phyloP scores from a whole-genome alignment of 2,113 vertebrate genomes.

The Syngnathus typhle region DNA sequence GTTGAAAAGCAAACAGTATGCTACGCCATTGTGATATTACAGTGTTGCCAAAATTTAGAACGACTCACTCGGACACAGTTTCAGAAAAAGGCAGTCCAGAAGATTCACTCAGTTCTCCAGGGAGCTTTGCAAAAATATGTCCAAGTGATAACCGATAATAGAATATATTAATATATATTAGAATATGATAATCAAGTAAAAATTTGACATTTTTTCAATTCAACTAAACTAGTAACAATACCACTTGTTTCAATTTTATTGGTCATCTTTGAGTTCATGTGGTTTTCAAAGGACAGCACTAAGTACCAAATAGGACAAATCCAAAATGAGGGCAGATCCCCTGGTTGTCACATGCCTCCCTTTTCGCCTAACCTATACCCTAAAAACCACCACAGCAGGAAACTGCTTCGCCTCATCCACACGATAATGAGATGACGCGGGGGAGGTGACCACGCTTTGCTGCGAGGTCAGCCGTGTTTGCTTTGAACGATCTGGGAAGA shows the following conservation, averaged over 20 bases:
- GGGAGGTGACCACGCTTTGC: conserved; percentile 28
- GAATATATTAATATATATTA: too few relatives aligned
- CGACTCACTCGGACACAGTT: not conserved
- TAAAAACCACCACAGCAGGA: conserved; percentile 23
- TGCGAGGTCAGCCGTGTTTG: conserved; percentile 40
- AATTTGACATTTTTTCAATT: not conserved
- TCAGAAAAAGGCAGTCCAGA: too few relatives aligned
- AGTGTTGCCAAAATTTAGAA: not conserved
- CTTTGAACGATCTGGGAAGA: conserved; percentile 3
- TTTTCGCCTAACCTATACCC: conserved; percentile 2
- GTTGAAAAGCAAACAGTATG: not conserved
- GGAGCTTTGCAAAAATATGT: not conserved
- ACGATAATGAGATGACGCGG: conserved; percentile 23
- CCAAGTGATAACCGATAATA: not conserved
- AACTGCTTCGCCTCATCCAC: conserved; percentile 31
- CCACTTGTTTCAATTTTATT: not conserved
- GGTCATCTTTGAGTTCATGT: conserved; percentile 16
- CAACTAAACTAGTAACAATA: not conserved
- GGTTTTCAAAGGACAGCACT: conserved; percentile 33
- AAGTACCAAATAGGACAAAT: conserved; percentile 50
- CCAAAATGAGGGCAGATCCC: conserved; percentile 61
- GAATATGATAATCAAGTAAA: not conserved
- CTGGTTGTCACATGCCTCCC: conserved; percentile 38
- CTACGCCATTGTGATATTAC: not conserved
- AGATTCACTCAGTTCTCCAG: not conserved